Base-by-base conservation (phyloP, 2,888 invertebrate genomes). In the Hedya salicella region DNA sequence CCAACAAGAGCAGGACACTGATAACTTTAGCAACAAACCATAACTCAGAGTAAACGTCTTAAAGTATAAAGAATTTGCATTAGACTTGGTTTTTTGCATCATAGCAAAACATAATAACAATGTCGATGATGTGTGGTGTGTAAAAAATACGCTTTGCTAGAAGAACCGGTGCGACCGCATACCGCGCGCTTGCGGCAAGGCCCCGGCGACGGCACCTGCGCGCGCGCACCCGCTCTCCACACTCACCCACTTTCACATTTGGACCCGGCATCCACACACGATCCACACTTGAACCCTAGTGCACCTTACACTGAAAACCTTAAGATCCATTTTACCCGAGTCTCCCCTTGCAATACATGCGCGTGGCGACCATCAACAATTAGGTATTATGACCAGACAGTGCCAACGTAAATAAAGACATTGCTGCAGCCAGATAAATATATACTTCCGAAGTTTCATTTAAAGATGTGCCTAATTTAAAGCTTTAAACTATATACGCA, bases 101-200 rank as follows among this genome's bases (percentile, higher is more conserved):
- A 83, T 81, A 89, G 87, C 86, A 89, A 91, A 90, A 89, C 87
- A 87, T 85, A 86, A 87, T 81, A 89, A 90, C 89, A 91, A 89
- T 89, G 85, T 89, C 79, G 88, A 87, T 89, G 86, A 90, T 91
- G 88, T 90, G 89, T 89, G 86, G 84, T 73, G 78, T 87, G 86
- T 89, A 89, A 90, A 91, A 91, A 91, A 90, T 86, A 87, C 87
- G 87, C 86, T 85, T 80, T 86, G 89, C 89, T 89, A 90, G 89
- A 86, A 87, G 86, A 92, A 92, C 92, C 92, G 92, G 92, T 91
- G 90, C 78, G 87, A 91, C 91, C 88, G 86, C 92, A 92, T 92
- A 85, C 91, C 89, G 79, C 77, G 86, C 86, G 88, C 88, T 88
- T 80, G 82, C 86, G 88, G 89, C 89, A 88, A 88, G 88, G 89